Evolutionary conservation across 2,888 invertebrate species (phyloP), one percentile per base, ranked within the genome.

Genomic region (Diploptera punctata): DNA sequence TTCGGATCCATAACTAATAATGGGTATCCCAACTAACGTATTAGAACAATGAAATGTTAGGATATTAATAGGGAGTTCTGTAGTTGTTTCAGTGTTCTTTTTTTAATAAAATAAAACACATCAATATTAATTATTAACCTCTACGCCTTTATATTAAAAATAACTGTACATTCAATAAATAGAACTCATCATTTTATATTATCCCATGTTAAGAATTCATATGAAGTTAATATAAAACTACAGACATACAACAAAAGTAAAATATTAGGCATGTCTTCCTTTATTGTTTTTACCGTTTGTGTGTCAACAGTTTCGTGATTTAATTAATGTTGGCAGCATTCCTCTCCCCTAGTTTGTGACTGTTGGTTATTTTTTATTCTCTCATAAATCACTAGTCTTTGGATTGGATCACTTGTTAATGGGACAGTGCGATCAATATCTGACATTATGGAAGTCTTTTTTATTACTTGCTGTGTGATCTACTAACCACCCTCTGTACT

Each of bases 371-470:
- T 68, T 65, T 68, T 72, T 68, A 61, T 68, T 29, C 68, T 33
- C 71, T 38, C 67, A 73, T 73, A 73, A 73, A 73, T 73, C 73
- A 73, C 67, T 13, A 47, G 24, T 61, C 70, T n/a, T 24, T 24
- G 61, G 60, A 70, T 70, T 70, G 70, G 71, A 71, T 67, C 73
- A 67, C 67, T 73, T 73, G 70, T 67, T 73, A 73, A 73, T 67
- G 67, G 70, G 72, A 73, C 73, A 60, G 54, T n/a, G 18, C 65
- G 73, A 73, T 73, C 73, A 57, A 73, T 73, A 73, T 73, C 73
- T 62, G 43, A 70, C 67, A 70, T 70, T 44, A 68, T 70, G 62
- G 70, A 49, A 19, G 47, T 29, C 33, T 52, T 61, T n/a, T 61
- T 70, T 70, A 65, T 65, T 65, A 47, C 47, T 18, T n/a, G 26